These are phyloP conservation scores for Diorhabda sublineata DNA, from an alignment of 1,140 invertebrate genomes.

Conservation along the genomic window DNA sequence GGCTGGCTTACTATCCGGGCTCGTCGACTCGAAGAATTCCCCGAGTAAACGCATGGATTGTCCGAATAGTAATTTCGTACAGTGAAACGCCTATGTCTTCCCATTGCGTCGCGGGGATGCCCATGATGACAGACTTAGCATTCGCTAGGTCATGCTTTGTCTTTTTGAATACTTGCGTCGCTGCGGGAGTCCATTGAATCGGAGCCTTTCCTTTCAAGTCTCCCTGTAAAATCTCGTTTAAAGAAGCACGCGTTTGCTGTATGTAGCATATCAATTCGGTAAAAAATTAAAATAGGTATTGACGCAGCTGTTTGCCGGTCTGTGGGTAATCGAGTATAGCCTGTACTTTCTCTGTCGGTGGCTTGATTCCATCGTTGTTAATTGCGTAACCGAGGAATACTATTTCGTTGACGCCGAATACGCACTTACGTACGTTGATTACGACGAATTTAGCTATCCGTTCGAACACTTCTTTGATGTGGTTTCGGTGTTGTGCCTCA, in stretches of 20 bases:
- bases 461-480: conserved; percentile 28
- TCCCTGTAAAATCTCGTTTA: conserved; percentile 29
- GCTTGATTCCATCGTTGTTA: conserved; percentile 32
- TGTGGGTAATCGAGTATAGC: conserved; percentile 24
- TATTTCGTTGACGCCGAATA: conserved; percentile 30
- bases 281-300: conserved; percentile 46
- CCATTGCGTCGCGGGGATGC: no score
- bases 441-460: conserved; percentile 31
- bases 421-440: conserved; percentile 39
- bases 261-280: conserved; percentile 35
- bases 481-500: conserved; percentile 35
- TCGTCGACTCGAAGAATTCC: no score
- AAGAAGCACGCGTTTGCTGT: conserved; percentile 35
- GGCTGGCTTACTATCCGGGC: no score
- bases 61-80: no score
- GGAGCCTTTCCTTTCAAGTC: conserved; percentile 17
- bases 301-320: conserved; percentile 28
- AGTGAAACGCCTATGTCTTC: no score
- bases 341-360: conserved; percentile 37
- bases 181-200: conserved; percentile 34
- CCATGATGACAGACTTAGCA: conserved; percentile 5
- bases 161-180: conserved; percentile 41
- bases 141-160: conserved; percentile 43
- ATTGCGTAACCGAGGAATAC: conserved; percentile 40
- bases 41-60: no score